Evolutionary conservation across 2,113 vertebrate species (phyloP), one percentile per base, ranked within the genome.

Genomic region (Caranx melampygus): DNA sequence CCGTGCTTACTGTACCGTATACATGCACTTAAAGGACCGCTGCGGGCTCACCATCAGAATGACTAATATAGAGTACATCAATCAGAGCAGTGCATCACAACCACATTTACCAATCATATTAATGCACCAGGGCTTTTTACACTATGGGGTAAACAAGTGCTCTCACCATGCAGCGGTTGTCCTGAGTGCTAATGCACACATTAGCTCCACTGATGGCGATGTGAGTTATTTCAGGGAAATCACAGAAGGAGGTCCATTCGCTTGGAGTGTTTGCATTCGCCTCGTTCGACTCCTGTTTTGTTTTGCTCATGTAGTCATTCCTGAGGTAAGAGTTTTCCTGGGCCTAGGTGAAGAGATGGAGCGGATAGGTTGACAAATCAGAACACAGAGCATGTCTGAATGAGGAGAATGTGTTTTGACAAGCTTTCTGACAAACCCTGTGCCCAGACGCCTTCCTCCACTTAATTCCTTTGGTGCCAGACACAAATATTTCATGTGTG

Each of bases 211-310:
- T 92, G 72, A 97, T 54, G 77, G 94, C 94, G 2, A 98, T 80
- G 55, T 98, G 97, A 1, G 96, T 97, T 88, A 99, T 96, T 49
- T 96, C 96, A 51, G 93, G 95, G 83, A 98, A 99, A 87, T 98
- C 96, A 0, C 96, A 98, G 93, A 99, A 98, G 15, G 40, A 58
- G 7, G 5, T 63, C 96, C 96, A 97, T 0, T 77, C 67, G 0
- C 93, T 90, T 1, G 3, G n/a, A 0, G n/a, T 35, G 21, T 91
- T 87, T 0, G 2, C 66, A 0, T 40, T 60, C 1, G 68, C 64
- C 10, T 74, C 86, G 0, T 12, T 57, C 3, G 62, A 1, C 6
- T 12, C 3, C 8, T 79, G 83, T 20, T 45, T 87, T 3, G 71
- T 9, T 44, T 84, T 94, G 4, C 0, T 81, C 35, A 78, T 15